Base-by-base conservation (phyloP, 2,888 invertebrate species). In the Parthenolecanium corni region DNA sequence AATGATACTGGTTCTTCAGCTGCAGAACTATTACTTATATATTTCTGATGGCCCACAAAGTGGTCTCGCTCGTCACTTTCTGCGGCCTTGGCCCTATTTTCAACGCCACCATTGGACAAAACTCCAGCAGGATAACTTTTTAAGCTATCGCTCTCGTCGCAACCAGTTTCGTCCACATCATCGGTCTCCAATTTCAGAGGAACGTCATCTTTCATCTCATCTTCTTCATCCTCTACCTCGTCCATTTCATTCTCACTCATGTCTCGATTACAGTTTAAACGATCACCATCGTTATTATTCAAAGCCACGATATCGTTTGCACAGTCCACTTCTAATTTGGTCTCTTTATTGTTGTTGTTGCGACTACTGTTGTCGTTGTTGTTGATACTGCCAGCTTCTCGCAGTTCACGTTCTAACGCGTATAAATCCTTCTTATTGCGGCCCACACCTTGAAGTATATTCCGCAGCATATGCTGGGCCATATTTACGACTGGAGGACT, bases 401-500 rank as follows among this genome's bases (percentile, higher is more conserved):
- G 79, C 68, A 83, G 74, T 71, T 84, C 84, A 71, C 83, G 82
- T 70, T 82, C 83, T 53, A 86, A 78, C 67, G 82, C 79, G 70
- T 87, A 79, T 71, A 89, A 80, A 67, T 87, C 83, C 76, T 89
- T 87, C 74, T 90, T 90, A 71, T 87, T 85, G 71, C 23, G 49
- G 20, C 49, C 49, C 20, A 49, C 38, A 69, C 85, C 89, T 74
- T 92, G 92, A 65, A 93, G 80, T 71, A 93, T 92, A 74, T 89
- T 90, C 65, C 92, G 82, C 70, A 93, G 79, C 82, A 92, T 89
- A 75, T 89, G 86, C 76, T 89, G 88, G 70, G 70, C 68, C 64
- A 70, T 66, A 58, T 71, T 71, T 54, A 68, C 67, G 24, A 71
- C 69, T 12, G 71, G 70, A 73, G 68, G 51, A 61, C 61, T 61